phyloP scores from a whole-genome alignment of 92 coral and sea anemone species.

The Epizoanthus scotinus region DNA sequence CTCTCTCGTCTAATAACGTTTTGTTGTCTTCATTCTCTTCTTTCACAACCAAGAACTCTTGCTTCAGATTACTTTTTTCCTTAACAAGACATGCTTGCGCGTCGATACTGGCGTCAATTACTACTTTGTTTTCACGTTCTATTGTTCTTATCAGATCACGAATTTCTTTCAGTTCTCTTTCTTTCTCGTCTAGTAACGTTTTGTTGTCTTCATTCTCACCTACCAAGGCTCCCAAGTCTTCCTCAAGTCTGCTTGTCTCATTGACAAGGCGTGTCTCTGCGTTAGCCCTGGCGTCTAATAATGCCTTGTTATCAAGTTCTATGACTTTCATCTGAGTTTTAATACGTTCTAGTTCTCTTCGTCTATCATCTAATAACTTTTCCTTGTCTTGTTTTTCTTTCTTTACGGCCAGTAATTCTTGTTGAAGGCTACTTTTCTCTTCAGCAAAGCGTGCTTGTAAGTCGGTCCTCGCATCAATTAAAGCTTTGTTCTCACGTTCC shows the following conservation, averaged over 20 bases:
- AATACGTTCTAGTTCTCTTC: background rate
- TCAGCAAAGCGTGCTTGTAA: constrained; percentile 4
- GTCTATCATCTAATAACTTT: constrained; percentile 2
- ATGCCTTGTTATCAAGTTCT: too few species aligned
- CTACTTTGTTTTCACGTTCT: constrained; percentile 13
- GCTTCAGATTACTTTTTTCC: background rate
- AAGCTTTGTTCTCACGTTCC: constrained; percentile 37
- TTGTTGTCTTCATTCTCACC: constrained; percentile 21
- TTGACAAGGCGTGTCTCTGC: too few species aligned
- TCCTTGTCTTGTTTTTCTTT: background rate
- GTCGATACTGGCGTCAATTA: background rate
- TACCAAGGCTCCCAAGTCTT: background rate
- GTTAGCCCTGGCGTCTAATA: too few species aligned
- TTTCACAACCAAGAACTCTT: constrained; percentile 12
- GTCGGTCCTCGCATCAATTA: constrained; percentile 32
- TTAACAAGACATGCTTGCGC: background rate
- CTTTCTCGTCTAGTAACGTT: background rate
- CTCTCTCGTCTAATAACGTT: constrained; percentile 5
- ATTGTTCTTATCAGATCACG: background rate
- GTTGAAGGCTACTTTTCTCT: constrained; percentile 47
- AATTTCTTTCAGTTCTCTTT: background rate
- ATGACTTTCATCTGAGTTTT: background rate
- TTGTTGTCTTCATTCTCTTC: background rate
- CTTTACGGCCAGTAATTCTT: constrained; percentile 44
- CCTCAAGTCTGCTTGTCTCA: background rate